Percentiles rank a stretch among this genome's conserved stretches.
Evolutionary conservation across 2,797 vertebrate species (phyloP).

Genomic region (Dipus sagitta): DNA sequence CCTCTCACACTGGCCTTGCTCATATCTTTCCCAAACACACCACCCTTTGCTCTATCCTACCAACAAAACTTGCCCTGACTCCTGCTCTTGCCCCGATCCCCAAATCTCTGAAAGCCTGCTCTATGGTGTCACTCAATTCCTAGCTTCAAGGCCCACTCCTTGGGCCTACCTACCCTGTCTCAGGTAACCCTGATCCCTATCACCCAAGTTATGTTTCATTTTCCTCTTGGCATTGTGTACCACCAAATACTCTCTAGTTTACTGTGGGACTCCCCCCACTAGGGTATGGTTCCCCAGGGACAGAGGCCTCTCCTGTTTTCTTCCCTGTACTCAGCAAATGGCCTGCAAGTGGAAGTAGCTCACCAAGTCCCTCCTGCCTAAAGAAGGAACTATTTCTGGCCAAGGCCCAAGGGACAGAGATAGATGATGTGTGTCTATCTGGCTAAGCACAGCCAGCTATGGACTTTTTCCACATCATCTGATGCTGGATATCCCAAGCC

Average conservation of each 20-base stretch:
- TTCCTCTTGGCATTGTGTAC: not conserved
- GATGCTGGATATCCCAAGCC: not conserved
- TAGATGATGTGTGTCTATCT: not conserved
- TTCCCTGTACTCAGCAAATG: not conserved
- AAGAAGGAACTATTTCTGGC: conserved; percentile 1
- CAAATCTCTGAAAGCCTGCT: not conserved
- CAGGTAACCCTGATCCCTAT: too few species aligned
- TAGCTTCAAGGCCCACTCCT: not conserved
- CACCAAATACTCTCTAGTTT: not conserved
- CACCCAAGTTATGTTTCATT: not conserved
- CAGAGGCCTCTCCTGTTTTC: not conserved
- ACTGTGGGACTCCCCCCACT: not conserved
- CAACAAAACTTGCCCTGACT: not conserved
- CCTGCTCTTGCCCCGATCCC: not conserved
- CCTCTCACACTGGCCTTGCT: not conserved
- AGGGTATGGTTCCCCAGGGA: not conserved
- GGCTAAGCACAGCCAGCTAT: not conserved
- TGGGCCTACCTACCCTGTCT: not conserved
- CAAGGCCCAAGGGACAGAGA: not conserved
- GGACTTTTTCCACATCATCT: not conserved
- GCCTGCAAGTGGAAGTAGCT: not conserved
- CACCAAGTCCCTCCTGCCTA: not conserved
- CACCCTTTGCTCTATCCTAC: not conserved
- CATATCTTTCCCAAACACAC: not conserved
- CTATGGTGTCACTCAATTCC: not conserved